Percentiles rank a stretch among this genome's conserved stretches.
phyloP scores from a whole-genome alignment of 1,140 invertebrate genomes.

The Polyergus mexicanus region DNA sequence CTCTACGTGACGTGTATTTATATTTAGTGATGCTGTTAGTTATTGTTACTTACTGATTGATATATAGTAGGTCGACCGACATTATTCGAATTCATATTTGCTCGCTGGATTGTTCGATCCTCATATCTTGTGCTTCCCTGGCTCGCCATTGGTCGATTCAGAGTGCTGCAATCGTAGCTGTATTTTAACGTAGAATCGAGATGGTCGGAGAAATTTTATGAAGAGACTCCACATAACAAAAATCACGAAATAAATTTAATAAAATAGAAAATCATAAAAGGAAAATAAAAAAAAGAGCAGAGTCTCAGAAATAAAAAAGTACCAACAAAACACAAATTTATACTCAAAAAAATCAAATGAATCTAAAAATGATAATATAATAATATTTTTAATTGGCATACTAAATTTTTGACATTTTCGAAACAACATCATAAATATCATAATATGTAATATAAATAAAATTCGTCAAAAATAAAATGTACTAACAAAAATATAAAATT shows the following conservation, averaged over 20 bases:
- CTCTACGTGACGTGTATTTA: constrained; percentile 16
- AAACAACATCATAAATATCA: not conserved
- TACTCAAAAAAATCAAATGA: constrained; percentile 17
- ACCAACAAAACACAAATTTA: constrained; percentile 27
- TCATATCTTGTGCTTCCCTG: constrained; percentile 97
- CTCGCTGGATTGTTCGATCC: constrained; percentile 94
- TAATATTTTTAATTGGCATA: not conserved
- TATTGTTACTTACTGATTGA: constrained; percentile 84
- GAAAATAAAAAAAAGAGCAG: constrained; percentile 61
- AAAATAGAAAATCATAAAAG: constrained; percentile 47
- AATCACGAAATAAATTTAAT: constrained; percentile 6
- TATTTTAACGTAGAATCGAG: constrained; percentile 77
- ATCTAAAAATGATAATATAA: constrained; percentile 36
- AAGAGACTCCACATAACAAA: constrained; percentile 73
- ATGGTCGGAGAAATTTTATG: not conserved
- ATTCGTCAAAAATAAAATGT: not conserved
- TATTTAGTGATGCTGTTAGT: constrained; percentile 63
- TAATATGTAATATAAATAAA: constrained; percentile 17
- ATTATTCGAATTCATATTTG: constrained; percentile 87
- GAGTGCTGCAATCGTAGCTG: constrained; percentile 90
- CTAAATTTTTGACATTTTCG: too few relatives aligned
- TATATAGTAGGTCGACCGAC: constrained; percentile 84
- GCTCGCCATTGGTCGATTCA: constrained; percentile 97
- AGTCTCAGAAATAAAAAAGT: constrained; percentile 71
- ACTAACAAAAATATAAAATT: not conserved